These are phyloP conservation scores for Takifugu rubripes DNA, from an alignment of 2,797 vertebrate genomes.

Conservation along the genomic window DNA sequence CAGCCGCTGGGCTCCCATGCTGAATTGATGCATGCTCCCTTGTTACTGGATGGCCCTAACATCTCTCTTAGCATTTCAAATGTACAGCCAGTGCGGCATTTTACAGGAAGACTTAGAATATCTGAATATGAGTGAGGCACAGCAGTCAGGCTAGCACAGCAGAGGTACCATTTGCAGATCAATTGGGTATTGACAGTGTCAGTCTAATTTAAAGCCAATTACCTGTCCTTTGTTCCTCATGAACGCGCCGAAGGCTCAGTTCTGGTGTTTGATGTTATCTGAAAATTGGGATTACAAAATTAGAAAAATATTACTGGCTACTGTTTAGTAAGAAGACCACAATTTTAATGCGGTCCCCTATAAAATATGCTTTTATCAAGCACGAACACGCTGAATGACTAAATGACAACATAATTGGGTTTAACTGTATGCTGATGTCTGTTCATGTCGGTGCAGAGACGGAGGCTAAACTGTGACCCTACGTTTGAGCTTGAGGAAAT, in stretches of 20 bases:
- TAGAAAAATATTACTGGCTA: no score
- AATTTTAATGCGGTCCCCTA: no score
- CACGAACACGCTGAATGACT: no score
- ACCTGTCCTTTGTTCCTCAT: conserved; percentile 25
- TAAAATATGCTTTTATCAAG: no score
- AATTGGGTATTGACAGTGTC: conserved; percentile 48
- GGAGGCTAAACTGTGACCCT: conserved; percentile 94
- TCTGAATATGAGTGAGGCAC: conserved; percentile 2
- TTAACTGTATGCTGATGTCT: not conserved
- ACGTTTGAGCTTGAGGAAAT: conserved; percentile 98
- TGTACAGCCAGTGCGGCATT: no score
- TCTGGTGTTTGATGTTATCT: not conserved
- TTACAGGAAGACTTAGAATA: no score
- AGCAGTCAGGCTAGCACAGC: conserved; percentile 17
- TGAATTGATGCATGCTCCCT: not conserved
- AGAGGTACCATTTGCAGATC: conserved; percentile 40
- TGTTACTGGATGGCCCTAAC: no score
- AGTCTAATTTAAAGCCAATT: conserved; percentile 44
- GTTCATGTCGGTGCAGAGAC: conserved; percentile 72
- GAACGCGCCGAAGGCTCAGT: conserved; percentile 12
- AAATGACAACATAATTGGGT: not conserved
- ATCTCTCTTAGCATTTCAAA: no score
- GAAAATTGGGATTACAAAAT: not conserved
- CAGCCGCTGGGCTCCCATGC: not conserved
- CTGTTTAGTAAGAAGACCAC: no score